Conservation (phyloP, 2,888 invertebrate genomes). For the Carabus problematicus region DNA sequence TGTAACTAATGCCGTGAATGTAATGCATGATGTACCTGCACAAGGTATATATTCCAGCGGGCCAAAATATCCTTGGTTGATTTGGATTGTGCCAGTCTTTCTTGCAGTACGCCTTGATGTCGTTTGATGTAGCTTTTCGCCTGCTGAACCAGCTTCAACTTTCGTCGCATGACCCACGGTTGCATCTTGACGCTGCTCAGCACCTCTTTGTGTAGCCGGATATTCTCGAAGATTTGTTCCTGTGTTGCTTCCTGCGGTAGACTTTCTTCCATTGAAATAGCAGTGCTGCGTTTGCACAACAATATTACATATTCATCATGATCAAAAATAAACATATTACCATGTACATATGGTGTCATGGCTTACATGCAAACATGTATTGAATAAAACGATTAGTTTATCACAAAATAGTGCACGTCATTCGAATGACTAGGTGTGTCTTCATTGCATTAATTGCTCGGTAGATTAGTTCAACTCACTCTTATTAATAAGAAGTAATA, state of each 20-base stretch:
- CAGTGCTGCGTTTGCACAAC: conserved; percentile 65
- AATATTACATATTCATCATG: not conserved
- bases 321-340: too few relatives aligned
- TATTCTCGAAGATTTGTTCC: conserved; percentile 89
- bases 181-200: conserved; percentile 85
- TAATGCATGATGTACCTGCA: conserved; percentile 79
- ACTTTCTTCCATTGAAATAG: conserved; percentile 78
- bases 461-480: too few relatives aligned
- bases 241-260: conserved; percentile 70
- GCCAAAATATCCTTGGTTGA: conserved; percentile 86
- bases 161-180: conserved; percentile 83
- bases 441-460: too few relatives aligned
- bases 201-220: conserved; percentile 90
- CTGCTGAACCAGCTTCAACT: conserved; percentile 80
- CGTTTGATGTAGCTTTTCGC: conserved; percentile 88
- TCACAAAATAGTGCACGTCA: too few relatives aligned
- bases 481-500: too few relatives aligned
- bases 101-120: conserved; percentile 90
- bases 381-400: too few relatives aligned
- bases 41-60: conserved; percentile 79
- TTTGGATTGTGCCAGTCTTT: conserved; percentile 86
- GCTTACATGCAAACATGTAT: too few relatives aligned
- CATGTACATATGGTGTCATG: too few relatives aligned
- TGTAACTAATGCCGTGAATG: not conserved
- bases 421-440: too few relatives aligned